A percentile compares a stretch with the other conserved stretches of the same genome.
Conservation (phyloP, 1,140 invertebrate species). For the Cecropterus lyciades region DNA sequence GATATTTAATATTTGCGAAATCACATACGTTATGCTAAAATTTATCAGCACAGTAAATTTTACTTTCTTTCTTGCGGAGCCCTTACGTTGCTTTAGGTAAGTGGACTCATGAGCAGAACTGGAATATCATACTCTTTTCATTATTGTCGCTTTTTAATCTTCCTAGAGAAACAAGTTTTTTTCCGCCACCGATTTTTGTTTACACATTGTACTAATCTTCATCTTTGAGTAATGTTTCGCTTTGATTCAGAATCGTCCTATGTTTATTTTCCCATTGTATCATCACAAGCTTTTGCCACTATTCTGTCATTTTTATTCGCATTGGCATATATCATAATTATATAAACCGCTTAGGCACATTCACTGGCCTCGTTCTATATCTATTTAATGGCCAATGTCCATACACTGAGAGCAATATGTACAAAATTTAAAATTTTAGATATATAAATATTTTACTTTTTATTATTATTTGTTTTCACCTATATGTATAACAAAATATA, state of each 20-base stretch:
- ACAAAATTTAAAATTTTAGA: slow-evolving; percentile 2
- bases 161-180: slow-evolving; percentile 39
- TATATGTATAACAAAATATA: neutral
- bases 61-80: slow-evolving; percentile 84
- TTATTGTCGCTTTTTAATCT: slow-evolving; percentile 68
- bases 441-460: slow-evolving; percentile 3
- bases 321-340: slow-evolving; percentile 39
- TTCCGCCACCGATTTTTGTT: slow-evolving; percentile 56
- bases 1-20: slow-evolving; percentile 48
- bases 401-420: slow-evolving; percentile 17
- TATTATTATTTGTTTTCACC: slow-evolving; percentile 11
- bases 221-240: slow-evolving; percentile 82
- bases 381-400: slow-evolving; percentile 39
- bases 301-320: slow-evolving; percentile 44
- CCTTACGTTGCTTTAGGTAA: slow-evolving; percentile 82
- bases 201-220: slow-evolving; percentile 59
- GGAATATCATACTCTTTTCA: slow-evolving; percentile 62
- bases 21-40: slow-evolving; percentile 63
- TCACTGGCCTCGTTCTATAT: slow-evolving; percentile 25
- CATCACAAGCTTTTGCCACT: slow-evolving; percentile 66
- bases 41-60: slow-evolving; percentile 80
- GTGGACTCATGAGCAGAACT: slow-evolving; percentile 69
- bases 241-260: slow-evolving; percentile 74
- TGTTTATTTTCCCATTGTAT: slow-evolving; percentile 55
- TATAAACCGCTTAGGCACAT: slow-evolving; percentile 42